Conservation (phyloP, 1,140 invertebrate species). For the Anagrus nilaparvatae region DNA sequence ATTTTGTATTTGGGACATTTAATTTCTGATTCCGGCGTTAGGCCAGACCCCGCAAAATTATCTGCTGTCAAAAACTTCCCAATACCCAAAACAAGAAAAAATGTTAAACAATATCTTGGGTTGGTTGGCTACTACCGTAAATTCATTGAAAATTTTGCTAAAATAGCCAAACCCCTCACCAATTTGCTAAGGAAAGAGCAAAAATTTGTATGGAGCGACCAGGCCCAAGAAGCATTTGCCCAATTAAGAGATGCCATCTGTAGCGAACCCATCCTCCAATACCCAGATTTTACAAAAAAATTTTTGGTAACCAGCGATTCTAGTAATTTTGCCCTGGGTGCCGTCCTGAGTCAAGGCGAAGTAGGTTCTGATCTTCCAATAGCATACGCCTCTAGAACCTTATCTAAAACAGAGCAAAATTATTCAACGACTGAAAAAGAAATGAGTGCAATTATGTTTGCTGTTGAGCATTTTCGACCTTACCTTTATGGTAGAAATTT, state of each 20-base stretch:
- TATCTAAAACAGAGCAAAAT: background rate
- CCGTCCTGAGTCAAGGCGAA: conserved; percentile 17
- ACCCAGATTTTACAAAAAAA: conserved; percentile 21
- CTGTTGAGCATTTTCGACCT: conserved; percentile 29
- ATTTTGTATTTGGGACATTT: conserved; percentile 8
- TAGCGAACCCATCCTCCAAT: conserved; percentile 17
- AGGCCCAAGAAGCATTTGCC: too few species aligned
- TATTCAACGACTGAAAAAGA: background rate
- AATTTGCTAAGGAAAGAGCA: too few species aligned
- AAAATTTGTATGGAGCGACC: too few species aligned
- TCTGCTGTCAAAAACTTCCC: too few species aligned
- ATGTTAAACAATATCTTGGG: too few species aligned
- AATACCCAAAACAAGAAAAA: too few species aligned
- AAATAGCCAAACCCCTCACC: too few species aligned
- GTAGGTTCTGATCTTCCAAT: background rate
- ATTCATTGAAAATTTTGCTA: too few species aligned
- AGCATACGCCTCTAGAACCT: background rate
- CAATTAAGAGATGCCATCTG: background rate
- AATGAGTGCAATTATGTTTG: background rate
- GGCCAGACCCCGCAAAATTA: too few species aligned
- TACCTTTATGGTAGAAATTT: conserved; percentile 36
- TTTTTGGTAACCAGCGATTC: conserved; percentile 26
- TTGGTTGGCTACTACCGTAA: too few species aligned
- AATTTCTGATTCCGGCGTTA: too few species aligned
- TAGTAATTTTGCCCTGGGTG: conserved; percentile 17